Percentiles rank a stretch among this genome's conserved stretches.
phyloP scores from a whole-genome alignment of 2,797 vertebrate genomes.

The Dromococcyx pavoninus region DNA sequence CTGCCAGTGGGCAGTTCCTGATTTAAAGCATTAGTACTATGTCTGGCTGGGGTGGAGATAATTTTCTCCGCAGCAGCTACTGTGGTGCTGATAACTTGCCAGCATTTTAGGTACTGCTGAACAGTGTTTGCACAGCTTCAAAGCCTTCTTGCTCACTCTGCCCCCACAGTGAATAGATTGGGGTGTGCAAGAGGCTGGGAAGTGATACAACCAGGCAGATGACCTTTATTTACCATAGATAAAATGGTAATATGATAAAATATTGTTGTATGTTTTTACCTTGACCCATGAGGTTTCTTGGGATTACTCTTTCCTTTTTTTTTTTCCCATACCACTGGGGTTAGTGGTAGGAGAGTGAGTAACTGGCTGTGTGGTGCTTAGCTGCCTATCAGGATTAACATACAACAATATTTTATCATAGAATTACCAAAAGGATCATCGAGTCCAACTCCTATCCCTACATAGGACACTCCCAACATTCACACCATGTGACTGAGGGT shows the following conservation, averaged over 20 bases:
- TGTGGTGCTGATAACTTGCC: neutral
- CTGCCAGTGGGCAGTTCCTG: neutral
- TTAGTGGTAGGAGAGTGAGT: no score
- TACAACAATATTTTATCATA: no score
- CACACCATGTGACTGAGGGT: no score
- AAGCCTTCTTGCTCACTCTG: neutral
- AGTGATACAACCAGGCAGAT: neutral
- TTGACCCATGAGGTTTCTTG: neutral
- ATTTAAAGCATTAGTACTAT: neutral
- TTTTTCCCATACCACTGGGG: neutral
- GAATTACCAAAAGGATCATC: no score
- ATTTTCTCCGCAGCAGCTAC: neutral
- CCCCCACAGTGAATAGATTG: accelerated
- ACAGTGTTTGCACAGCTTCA: neutral
- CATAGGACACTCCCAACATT: no score
- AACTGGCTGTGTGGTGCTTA: neutral
- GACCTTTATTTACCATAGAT: neutral
- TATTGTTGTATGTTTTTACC: no score
- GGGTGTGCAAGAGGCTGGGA: neutral
- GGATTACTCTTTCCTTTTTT: neutral
- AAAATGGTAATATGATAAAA: no score
- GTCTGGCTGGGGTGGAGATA: neutral
- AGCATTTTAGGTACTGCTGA: neutral
- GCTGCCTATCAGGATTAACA: neutral
- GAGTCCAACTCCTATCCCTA: no score